Evolutionary conservation across 2,113 vertebrate species (phyloP), one percentile per base, ranked within the genome.

Genomic region (Coregonus clupeaformis): DNA sequence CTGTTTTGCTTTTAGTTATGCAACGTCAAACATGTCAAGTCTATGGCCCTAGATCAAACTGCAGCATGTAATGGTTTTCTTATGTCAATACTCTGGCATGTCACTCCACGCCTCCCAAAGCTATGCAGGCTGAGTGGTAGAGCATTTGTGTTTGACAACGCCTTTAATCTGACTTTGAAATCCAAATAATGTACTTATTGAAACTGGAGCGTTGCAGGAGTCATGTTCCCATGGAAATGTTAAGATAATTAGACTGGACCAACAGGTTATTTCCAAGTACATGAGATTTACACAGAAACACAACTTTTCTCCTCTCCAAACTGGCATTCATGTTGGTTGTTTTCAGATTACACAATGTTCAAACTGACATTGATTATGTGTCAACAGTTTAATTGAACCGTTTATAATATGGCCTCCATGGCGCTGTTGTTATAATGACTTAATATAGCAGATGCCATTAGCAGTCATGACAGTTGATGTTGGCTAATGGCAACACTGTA

Each of bases 251-350:
- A 4, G 78, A 55, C 78, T 81, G 64, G 88, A 85, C 74, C 81
- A 90, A 90, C 90, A 69, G 89, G 90, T 91, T 90, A 80, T 72
- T 78, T 80, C 69, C 47, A 85, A 77, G 82, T 49, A 69, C 74
- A 27, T 57, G 79, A 14, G 64, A 47, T 74, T 74, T 80, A 9
- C 59, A 71, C 14, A 25, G 42, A 14, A 25, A 20, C 14, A 47
- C 14, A 20, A 68, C 20, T 42, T 22, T 12, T n/a, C 27, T 24
- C 11, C 47, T 63, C 69, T 9, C n/a, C 29, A 71, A 13, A 36
- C 0, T 30, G 6, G 22, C 45, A 36, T 42, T 70, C 70, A 45
- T 60, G 20, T 9, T 60, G 57, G 18, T 24, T 24, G n/a, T 60
- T 60, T 55, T 60, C 5, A 60, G n/a, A 60, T 60, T 3, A 60